phyloP scores from a whole-genome alignment of 2,113 vertebrate genomes.

The Cettia cetti region DNA sequence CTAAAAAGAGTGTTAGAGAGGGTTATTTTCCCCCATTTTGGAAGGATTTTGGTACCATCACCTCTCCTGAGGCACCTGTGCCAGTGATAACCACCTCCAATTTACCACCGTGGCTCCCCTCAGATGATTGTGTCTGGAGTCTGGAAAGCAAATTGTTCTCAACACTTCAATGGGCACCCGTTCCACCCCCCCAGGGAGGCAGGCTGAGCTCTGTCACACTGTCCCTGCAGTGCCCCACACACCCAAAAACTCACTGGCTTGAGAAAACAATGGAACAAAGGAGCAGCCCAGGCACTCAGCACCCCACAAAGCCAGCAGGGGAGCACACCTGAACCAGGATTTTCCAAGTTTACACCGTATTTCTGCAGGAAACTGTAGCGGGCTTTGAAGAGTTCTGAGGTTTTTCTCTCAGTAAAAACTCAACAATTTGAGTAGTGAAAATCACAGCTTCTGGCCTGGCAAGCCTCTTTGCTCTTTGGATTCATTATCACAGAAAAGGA shows the following conservation, averaged over 20 bases:
- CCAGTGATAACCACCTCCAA: neutral
- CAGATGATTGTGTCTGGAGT: neutral
- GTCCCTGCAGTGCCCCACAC: neutral
- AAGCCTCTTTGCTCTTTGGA: neutral
- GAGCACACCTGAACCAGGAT: neutral
- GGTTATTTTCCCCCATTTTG: neutral
- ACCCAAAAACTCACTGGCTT: neutral
- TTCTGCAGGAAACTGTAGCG: neutral
- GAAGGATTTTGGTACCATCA: neutral
- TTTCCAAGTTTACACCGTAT: neutral
- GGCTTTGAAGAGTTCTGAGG: neutral
- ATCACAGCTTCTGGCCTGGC: neutral
- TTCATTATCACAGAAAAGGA: neutral
- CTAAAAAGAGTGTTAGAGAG: neutral
- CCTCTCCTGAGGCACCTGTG: fast-evolving
- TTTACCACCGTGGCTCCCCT: neutral
- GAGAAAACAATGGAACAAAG: slow-evolving; percentile 67
- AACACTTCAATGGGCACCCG: neutral
- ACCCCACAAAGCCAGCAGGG: neutral
- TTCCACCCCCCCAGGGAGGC: neutral
- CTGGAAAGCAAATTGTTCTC: neutral
- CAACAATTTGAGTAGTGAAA: neutral
- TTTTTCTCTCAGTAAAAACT: neutral
- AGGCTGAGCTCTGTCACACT: neutral
- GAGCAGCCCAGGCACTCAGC: neutral